Evolutionary conservation across 2,113 vertebrate genomes (phyloP), one percentile per base, ranked within the genome.

Genomic region (Myrmophylax atrothorax): DNA sequence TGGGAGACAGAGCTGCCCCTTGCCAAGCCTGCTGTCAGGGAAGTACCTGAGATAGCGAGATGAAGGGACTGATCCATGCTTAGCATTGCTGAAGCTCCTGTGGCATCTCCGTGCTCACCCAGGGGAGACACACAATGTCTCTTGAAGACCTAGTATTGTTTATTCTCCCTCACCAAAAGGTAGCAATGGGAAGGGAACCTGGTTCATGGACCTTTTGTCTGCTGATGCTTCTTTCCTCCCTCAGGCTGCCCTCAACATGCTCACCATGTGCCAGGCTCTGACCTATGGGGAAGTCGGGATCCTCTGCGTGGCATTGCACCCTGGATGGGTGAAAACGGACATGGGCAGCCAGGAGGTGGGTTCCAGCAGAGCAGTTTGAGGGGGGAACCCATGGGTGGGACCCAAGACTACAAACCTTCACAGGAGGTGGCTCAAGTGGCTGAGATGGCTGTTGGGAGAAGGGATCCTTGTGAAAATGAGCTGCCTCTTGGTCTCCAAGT

Each of bases 201-300:
- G 29, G 17, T 44, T 40, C 1, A 0, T 42, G 49, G 63, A 55
- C 19, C 14, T 63, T 76, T 52, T 74, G 80, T 5, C 25, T 78
- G n/a, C 25, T 79, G 70, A 89, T 38, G 17, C 9, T 47, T 87
- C 25, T 52, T 93, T 64, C 49, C 33, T 87, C 31, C 33, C n/a
- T 8, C 86, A 98, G 97, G 97, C 97, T 73, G 98, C 98, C 24
- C 95, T 98, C 58, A 98, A 98, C 77, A 98, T 98, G 98, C 92
- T 98, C 53, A 98, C 97, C 37, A 62, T 68, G 78, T 98, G 97
- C 91, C 97, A 98, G 94, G 87, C 97, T 47, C 87, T 97, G 78
- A 96, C 96, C 28, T 96, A 98, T 1, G 28, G 56, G 38, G 87
- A 93, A 15, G 91, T 96, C 0, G 94, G 97, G 46, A 97, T 98